Conservation (phyloP, 2,113 vertebrate genomes). For the Arvicanthis niloticus region DNA sequence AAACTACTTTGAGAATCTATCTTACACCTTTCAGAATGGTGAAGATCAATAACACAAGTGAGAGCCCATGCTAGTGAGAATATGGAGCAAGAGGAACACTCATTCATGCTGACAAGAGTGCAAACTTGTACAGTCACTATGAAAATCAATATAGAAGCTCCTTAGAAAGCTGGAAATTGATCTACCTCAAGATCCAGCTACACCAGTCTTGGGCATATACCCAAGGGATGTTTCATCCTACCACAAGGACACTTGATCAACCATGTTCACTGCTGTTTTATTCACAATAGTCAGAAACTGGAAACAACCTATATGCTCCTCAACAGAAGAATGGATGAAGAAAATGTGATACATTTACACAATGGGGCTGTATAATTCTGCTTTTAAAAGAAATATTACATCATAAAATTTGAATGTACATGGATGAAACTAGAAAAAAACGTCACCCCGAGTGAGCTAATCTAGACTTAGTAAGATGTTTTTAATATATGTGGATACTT, state of each 20-base stretch:
- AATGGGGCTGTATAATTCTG: not conserved
- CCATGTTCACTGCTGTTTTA: not conserved
- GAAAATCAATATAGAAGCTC: not conserved
- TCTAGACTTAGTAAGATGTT: not conserved
- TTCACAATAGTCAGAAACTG: not conserved
- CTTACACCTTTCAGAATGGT: not conserved
- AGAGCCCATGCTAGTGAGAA: not conserved
- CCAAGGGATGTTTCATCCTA: not conserved
- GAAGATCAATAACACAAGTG: not conserved
- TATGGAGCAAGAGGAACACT: not conserved
- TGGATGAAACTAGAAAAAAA: not conserved
- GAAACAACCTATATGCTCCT: not conserved
- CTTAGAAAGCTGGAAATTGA: not conserved
- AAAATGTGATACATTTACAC: not conserved
- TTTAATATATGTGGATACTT: not conserved
- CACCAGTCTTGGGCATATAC: not conserved
- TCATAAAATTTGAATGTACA: not conserved
- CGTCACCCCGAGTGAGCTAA: not conserved
- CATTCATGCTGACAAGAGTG: not conserved
- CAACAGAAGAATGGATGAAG: not conserved
- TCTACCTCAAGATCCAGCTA: not conserved
- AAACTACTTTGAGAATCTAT: not conserved
- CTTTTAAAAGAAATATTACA: not conserved
- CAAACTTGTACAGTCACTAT: not conserved
- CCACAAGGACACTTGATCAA: not conserved